Percentiles rank a stretch among this genome's conserved stretches.
Evolutionary conservation across 2,888 invertebrate genomes (phyloP).

Genomic region (Branchipolynoe longqiensis): DNA sequence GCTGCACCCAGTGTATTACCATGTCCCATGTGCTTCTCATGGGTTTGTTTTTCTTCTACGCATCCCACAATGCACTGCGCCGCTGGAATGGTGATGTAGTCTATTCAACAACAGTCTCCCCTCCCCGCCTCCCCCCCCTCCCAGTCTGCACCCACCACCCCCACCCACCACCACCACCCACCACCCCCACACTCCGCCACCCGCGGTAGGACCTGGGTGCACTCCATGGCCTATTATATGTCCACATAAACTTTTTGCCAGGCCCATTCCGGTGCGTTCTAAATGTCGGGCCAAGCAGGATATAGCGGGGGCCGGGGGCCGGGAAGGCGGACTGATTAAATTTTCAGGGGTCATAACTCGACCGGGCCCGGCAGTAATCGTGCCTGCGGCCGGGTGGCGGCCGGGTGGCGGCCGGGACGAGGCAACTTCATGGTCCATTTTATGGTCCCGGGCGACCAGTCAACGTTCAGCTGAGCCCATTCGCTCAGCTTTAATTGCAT

Average conservation of each 20-base stretch:
- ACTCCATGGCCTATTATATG: too few species aligned
- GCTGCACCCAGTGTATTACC: too few species aligned
- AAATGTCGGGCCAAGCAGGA: conserved; percentile 47
- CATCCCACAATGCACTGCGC: too few species aligned
- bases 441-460: conserved; percentile 55
- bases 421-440: conserved; percentile 47
- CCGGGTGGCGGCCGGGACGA: conserved; percentile 15
- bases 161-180: not conserved
- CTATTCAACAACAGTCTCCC: not conserved
- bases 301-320: conserved; percentile 23
- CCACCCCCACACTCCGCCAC: not conserved
- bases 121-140: not conserved
- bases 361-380: conserved; percentile 45
- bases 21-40: too few species aligned
- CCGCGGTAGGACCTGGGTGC: not conserved
- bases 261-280: conserved; percentile 14
- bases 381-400: conserved; percentile 16
- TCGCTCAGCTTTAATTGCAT: conserved; percentile 55
- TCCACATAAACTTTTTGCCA: conserved; percentile 38
- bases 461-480: conserved; percentile 49
- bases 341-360: conserved; percentile 55
- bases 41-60: too few species aligned
- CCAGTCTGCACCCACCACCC: not conserved
- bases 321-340: conserved; percentile 46
- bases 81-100: too few species aligned